Conservation (phyloP, 2,797 vertebrate species). For the Anisognathus igniventris region DNA sequence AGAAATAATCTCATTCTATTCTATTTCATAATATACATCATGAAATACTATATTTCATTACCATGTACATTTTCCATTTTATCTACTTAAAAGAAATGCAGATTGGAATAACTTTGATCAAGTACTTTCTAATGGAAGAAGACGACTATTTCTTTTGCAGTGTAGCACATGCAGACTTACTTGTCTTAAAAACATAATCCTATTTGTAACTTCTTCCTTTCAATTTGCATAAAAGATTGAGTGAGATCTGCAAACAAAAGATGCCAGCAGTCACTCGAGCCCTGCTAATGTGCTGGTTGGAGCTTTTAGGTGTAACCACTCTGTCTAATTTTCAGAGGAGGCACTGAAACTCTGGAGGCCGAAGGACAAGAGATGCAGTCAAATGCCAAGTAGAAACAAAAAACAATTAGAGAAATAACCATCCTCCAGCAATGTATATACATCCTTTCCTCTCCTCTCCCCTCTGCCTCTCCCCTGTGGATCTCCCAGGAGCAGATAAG, state of each 20-base stretch:
- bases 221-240: background rate
- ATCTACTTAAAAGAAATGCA: constrained; percentile 24
- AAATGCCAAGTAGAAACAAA: background rate
- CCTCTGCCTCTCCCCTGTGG: background rate
- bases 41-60: constrained; percentile 2
- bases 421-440: background rate
- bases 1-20: constrained; percentile 42
- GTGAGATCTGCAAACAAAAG: background rate
- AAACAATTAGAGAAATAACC: background rate
- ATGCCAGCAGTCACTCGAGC: background rate
- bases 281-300: background rate
- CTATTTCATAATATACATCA: constrained; percentile 17
- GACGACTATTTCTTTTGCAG: background rate
- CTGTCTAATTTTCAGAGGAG: background rate
- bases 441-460: background rate
- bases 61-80: background rate
- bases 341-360: background rate
- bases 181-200: background rate
- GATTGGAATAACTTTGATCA: constrained; percentile 1
- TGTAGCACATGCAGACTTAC: background rate
- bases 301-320: background rate
- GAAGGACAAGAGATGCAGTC: background rate
- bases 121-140: background rate
- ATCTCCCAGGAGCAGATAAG: background rate
- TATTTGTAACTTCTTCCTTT: background rate